These are phyloP conservation scores for Desmophyllum pertusum DNA, from an alignment of 92 coral and sea anemone species.

Conservation along the genomic window DNA sequence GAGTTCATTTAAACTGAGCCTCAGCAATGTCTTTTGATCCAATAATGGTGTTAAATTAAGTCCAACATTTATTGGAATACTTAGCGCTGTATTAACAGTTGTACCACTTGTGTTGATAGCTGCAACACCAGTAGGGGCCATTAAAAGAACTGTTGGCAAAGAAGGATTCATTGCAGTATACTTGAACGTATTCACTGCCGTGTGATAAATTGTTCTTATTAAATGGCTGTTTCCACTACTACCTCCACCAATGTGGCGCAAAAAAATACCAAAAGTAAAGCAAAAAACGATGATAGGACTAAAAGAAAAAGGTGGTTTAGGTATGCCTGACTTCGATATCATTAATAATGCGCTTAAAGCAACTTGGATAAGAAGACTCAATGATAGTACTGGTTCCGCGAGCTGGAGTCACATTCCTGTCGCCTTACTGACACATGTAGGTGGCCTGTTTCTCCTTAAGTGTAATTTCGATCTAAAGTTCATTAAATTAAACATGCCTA, in stretches of 20 bases:
- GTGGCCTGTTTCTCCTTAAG: no score
- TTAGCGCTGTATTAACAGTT: constrained; percentile 64
- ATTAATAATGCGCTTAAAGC: no score
- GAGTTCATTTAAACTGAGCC: constrained; percentile 53
- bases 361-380: no score
- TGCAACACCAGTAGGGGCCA: constrained; percentile 74
- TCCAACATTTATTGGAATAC: constrained; percentile 58
- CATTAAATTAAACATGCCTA: no score
- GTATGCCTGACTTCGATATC: no score
- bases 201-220: constrained; percentile 55
- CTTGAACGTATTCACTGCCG: constrained; percentile 39
- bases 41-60: constrained; percentile 63
- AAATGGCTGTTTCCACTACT: constrained; percentile 54
- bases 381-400: no score
- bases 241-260: constrained; percentile 63
- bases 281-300: no score
- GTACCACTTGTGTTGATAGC: constrained; percentile 65
- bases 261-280: no score
- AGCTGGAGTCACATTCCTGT: no score
- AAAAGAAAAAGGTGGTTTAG: no score
- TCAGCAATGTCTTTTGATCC: constrained; percentile 59
- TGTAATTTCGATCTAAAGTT: no score
- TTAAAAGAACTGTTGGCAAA: constrained; percentile 58
- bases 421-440: no score
- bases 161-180: constrained; percentile 41